Percentiles rank a stretch among this genome's conserved stretches.
Evolutionary conservation across 35 echinoderm and acorn worm species (phyloP).

Genomic region (Apostichopus parvimensis): DNA sequence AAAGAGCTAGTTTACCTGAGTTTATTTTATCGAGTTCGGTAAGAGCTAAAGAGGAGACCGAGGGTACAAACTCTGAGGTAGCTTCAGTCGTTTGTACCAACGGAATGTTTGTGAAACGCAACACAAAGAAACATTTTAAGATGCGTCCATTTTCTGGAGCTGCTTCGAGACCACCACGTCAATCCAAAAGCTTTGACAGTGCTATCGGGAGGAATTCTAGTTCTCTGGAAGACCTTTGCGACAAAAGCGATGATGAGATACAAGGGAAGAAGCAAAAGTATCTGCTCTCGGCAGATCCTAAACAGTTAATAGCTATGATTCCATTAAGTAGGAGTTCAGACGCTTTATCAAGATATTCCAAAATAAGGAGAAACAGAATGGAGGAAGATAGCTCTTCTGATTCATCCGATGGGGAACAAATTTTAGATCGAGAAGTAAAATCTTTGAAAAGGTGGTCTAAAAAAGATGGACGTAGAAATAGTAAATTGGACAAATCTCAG

Average conservation of each 20-base stretch:
- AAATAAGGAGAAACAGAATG: too few relatives aligned
- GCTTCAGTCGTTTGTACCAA: background rate
- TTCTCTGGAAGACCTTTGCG: constrained; percentile 39
- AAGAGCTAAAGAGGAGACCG: constrained; percentile 28
- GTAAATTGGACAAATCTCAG: background rate
- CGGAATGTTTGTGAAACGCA: too few relatives aligned
- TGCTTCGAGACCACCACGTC: background rate
- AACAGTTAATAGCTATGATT: too few relatives aligned
- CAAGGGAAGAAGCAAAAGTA: too few relatives aligned
- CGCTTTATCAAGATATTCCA: too few relatives aligned
- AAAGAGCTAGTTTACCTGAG: constrained; percentile 37
- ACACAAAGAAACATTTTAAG: constrained; percentile 33
- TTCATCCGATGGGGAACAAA: too few relatives aligned
- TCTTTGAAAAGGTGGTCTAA: background rate
- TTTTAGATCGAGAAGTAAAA: constrained; percentile 10
- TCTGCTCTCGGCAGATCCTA: too few relatives aligned
- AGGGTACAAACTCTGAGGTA: background rate
- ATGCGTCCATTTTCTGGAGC: constrained; percentile 14
- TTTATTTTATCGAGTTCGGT: constrained; percentile 15
- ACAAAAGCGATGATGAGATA: constrained; percentile 24
- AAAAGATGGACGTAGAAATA: background rate
- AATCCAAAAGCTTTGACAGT: constrained; percentile 56
- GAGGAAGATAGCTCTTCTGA: too few relatives aligned
- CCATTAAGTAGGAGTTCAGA: too few relatives aligned
- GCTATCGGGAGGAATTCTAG: constrained; percentile 31